phyloP scores from a whole-genome alignment of 2,797 vertebrate genomes.

The Sebastes aleutianus region DNA sequence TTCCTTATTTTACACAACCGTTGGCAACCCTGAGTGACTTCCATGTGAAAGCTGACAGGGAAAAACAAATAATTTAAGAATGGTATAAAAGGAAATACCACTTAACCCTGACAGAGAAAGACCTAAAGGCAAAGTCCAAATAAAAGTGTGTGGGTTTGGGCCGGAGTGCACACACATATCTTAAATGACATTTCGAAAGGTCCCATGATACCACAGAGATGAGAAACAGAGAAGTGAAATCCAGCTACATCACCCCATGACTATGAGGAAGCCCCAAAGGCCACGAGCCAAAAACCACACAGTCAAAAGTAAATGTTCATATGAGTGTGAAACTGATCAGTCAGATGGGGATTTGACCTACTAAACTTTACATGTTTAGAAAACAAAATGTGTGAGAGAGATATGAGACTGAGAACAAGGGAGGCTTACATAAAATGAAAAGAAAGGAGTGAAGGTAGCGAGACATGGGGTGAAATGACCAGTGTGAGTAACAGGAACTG shows the following conservation, averaged over 20 bases:
- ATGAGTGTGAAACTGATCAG: too few relatives aligned
- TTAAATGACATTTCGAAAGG: conserved; percentile 35
- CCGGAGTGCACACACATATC: neutral
- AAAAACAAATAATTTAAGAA: neutral
- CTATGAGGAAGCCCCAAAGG: neutral
- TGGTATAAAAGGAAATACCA: neutral
- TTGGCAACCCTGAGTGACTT: too few relatives aligned
- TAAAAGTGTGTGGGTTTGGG: neutral
- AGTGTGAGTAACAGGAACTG: too few relatives aligned
- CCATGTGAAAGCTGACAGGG: neutral
- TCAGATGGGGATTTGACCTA: too few relatives aligned
- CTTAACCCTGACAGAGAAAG: neutral
- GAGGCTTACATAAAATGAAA: too few relatives aligned
- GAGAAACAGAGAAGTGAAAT: conserved; percentile 14
- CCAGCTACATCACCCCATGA: neutral
- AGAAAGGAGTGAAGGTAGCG: too few relatives aligned
- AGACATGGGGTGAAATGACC: too few relatives aligned
- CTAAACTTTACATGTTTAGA: too few relatives aligned
- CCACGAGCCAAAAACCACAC: neutral
- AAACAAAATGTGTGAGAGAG: too few relatives aligned
- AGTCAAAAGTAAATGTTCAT: neutral
- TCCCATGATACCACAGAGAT: neutral
- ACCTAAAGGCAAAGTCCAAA: neutral
- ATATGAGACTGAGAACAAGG: too few relatives aligned
- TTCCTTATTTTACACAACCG: too few relatives aligned